Conservation (phyloP, 2,888 invertebrate species). For the Drymonia ruficornis region DNA sequence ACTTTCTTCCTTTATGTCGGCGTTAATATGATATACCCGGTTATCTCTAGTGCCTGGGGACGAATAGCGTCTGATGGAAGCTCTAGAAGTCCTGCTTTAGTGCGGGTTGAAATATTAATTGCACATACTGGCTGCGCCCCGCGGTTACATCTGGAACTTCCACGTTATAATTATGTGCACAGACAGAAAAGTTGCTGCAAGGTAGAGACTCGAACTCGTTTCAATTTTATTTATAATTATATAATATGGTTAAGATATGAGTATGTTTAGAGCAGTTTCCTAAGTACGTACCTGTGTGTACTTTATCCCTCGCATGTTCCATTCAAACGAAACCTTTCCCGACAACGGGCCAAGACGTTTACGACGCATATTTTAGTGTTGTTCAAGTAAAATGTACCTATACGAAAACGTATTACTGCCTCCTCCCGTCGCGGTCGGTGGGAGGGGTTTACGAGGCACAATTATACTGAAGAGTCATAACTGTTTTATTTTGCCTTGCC, state of each 20-base stretch:
- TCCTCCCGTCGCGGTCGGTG: not conserved
- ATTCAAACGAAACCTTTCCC: not conserved
- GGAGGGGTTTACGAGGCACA: slow-evolving; percentile 33
- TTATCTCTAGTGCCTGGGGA: slow-evolving; percentile 20
- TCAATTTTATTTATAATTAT: no score
- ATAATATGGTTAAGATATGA: no score
- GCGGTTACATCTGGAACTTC: no score
- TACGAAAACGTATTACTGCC: not conserved
- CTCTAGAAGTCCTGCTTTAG: not conserved
- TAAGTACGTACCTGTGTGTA: not conserved
- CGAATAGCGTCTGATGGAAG: slow-evolving; percentile 12
- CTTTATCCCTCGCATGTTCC: not conserved
- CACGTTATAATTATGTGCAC: no score
- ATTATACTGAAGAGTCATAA: slow-evolving; percentile 33
- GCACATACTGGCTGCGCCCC: no score
- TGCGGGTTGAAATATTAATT: no score
- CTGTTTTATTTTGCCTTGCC: slow-evolving; percentile 17
- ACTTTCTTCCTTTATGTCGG: slow-evolving; percentile 15
- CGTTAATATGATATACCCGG: slow-evolving; percentile 39
- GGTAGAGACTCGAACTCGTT: no score
- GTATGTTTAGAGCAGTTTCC: no score
- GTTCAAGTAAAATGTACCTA: slow-evolving; percentile 23
- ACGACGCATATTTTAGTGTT: slow-evolving; percentile 6
- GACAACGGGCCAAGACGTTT: slow-evolving; percentile 1
- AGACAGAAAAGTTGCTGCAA: no score